Evolutionary conservation across 2,113 vertebrate genomes (phyloP), one percentile per base, ranked within the genome.

Genomic region (Thamnophis sirtalis): DNA sequence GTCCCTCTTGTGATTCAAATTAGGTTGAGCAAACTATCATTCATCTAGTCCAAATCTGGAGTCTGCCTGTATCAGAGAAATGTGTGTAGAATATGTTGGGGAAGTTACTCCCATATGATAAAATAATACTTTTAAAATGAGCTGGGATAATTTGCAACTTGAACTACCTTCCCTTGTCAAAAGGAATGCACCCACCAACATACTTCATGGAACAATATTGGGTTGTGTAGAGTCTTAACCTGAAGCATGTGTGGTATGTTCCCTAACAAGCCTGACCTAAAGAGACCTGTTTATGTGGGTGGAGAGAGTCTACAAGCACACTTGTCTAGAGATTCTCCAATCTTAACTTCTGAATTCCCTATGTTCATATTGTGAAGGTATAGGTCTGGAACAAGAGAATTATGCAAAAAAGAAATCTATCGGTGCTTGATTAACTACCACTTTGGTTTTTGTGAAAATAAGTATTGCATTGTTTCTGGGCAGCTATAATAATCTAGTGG

Each of bases 71-170:
- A 43, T 88, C 80, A 87, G 53, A 92, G 50, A 50, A 84, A 58
- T 53, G 33, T 89, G 86, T 43, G 55, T 60, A 51, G 38, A 8
- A 49, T 8, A 56, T 28, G 13, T 92, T 49, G 28, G 13, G 11
- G 43, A 92, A 89, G 53, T 58, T 92, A 84, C 87, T 50, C 55
- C 87, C 80, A 86, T 89, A 55, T 86, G 73, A 49, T 89, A 48
- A n/a, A 85, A 38, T 86, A 89, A 92, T 92, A 85, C 38, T 63
- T 92, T 56, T 63, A 24, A 92, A 63, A 89, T 89, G 87, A 92
- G 88, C 49, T 92, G 91, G 88, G 80, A 53, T 80, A 53, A 63
- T 63, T 85, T 92, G 63, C 55, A 89, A 53, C 53, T 63, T 51
- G 22, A 53, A 28, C n/a, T 60, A 38, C 21, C 55, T 80, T 92